Evolutionary conservation across 2,797 vertebrate genomes (phyloP).

Genomic region (Heterohyrax brucei): DNA sequence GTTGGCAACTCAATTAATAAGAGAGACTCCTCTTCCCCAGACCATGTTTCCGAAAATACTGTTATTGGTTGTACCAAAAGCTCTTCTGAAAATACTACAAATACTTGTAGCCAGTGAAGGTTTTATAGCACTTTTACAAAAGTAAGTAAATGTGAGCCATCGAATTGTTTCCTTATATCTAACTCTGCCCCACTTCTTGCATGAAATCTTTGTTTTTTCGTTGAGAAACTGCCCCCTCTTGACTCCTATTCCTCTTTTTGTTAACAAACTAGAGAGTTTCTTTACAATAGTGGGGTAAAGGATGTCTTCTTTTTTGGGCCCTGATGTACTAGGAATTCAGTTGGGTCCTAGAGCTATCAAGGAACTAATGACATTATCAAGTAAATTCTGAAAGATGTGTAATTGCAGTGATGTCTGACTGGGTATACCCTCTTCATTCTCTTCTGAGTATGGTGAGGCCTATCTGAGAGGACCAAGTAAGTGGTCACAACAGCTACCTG

Average conservation of each 20-base stretch:
- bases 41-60: slow-evolving; percentile 24
- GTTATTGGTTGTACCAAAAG: not conserved
- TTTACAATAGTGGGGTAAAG: not conserved
- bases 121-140: not conserved
- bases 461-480: slow-evolving; percentile 39
- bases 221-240: not conserved
- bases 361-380: slow-evolving; percentile 55
- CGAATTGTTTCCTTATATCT: not conserved
- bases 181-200: not conserved
- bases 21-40: not conserved
- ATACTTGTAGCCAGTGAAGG: not conserved
- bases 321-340: not conserved
- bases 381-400: slow-evolving; percentile 27
- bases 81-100: slow-evolving; percentile 42
- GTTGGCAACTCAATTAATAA: slow-evolving; percentile 12
- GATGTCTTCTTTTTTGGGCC: not conserved
- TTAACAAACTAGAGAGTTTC: slow-evolving; percentile 25
- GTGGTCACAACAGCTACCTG: slow-evolving; percentile 73
- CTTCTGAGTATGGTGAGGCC: not conserved
- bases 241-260: not conserved
- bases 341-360: not conserved
- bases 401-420: slow-evolving; percentile 43
- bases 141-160: not conserved
- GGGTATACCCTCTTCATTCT: not conserved
- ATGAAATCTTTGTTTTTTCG: not conserved